Percentiles rank a stretch among this genome's conserved stretches.
phyloP scores from a whole-genome alignment of 2,113 vertebrate species.

The Motacilla tschutschensis region DNA sequence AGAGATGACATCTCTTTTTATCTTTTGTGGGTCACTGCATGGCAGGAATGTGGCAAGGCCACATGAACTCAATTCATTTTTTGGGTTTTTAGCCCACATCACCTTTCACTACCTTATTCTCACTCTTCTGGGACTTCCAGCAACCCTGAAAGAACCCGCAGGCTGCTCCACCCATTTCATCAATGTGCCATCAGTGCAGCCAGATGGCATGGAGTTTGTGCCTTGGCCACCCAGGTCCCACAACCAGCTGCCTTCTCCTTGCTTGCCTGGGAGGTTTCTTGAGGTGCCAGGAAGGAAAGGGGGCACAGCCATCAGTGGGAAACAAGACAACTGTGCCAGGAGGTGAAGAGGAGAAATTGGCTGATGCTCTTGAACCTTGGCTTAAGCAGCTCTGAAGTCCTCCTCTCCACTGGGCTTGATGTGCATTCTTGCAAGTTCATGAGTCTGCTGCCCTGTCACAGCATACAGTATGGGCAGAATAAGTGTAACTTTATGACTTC shows the following conservation, averaged over 20 bases:
- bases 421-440: background rate
- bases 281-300: background rate
- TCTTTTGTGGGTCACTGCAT: background rate
- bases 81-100: background rate
- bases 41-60: background rate
- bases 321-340: background rate
- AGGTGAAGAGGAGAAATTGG: background rate
- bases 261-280: background rate
- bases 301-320: no score
- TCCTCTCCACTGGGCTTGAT: background rate
- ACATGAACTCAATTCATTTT: background rate
- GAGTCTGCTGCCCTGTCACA: background rate
- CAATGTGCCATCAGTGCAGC: background rate
- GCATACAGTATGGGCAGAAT: background rate
- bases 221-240: background rate
- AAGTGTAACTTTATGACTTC: background rate
- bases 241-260: background rate
- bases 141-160: background rate
- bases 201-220: background rate
- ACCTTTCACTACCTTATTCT: background rate
- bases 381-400: background rate
- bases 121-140: background rate
- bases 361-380: background rate
- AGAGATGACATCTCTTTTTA: background rate
- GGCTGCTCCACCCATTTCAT: background rate